Evolutionary conservation across 2,113 vertebrate species (phyloP), one percentile per base, ranked within the genome.

Genomic region (Thomomys bottae): DNA sequence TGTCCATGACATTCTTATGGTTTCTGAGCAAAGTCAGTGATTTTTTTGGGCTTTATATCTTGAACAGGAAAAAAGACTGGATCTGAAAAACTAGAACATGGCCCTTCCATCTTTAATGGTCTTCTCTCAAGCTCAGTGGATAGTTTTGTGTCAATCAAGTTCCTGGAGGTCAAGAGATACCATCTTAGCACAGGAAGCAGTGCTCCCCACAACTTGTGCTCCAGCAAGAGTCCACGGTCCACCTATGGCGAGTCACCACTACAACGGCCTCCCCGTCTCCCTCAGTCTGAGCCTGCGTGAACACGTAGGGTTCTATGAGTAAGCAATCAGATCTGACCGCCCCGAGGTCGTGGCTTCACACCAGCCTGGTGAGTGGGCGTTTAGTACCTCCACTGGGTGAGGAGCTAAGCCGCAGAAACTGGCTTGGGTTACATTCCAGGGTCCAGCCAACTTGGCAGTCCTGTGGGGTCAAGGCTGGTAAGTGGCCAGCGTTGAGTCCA

Each of bases 391-490:
- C 59, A 9, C 8, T n/a, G 45, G 83, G 79, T 94, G 63, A 94
- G 75, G 76, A 94, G 82, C 75, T 91, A 93, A 94, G 86, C 92
- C 12, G 5, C 72, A 63, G 81, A 93, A 84, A 87, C 2, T 5
- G 78, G 75, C 88, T 96, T 94, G 90, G 64, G 92, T 95, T 93
- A 90, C 92, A 92, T 80, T 76, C 84, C 87, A 89, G 70, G 86
- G 82, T 85, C 64, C 26, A 1, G 90, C 88, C 94, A 96, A 88
- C 64, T 96, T 95, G 90, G 90, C 93, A 89, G 92, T n/a, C 67
- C 76, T 5, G 0, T 23, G 59, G 68, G 72, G 71, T 94, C 77
- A 78, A 91, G 84, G 75, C 75, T 83, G 76, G n/a, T 76, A 70
- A 7, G 2, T 2, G 6, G 84, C 71, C 93, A 96, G 79, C 23